Evolutionary conservation across 2,113 vertebrate species (phyloP).

Genomic region (Micronisus gabar): DNA sequence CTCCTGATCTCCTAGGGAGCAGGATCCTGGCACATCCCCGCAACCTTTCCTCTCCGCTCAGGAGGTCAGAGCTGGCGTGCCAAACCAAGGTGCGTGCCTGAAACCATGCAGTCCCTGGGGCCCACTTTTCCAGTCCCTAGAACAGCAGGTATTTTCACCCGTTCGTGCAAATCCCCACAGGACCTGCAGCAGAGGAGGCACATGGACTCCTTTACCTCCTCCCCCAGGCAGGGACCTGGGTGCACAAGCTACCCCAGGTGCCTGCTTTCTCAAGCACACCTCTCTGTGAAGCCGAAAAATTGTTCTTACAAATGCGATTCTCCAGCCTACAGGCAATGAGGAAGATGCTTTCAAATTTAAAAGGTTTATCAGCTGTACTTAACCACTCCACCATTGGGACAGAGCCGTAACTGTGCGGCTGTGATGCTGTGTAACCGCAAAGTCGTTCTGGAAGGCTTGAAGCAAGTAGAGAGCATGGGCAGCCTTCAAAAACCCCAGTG

Average conservation of each 20-base stretch:
- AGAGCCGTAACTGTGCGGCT: background rate
- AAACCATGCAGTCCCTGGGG: background rate
- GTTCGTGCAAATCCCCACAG: background rate
- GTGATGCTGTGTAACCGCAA: background rate
- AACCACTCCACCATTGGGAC: background rate
- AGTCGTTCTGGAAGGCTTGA: background rate
- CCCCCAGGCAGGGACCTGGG: rapidly evolving
- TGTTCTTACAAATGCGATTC: background rate
- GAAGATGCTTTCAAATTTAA: background rate
- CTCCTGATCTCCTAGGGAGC: rapidly evolving
- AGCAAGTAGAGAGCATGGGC: background rate
- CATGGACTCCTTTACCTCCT: background rate
- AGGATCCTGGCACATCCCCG: background rate
- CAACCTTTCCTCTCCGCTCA: background rate
- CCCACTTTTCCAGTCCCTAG: background rate
- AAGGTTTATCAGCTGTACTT: background rate
- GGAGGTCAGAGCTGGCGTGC: background rate
- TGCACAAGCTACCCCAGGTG: background rate
- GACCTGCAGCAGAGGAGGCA: background rate
- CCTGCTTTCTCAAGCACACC: background rate
- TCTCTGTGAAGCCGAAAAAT: background rate
- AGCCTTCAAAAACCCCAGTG: background rate
- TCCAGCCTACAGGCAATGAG: background rate
- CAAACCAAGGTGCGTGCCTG: background rate
- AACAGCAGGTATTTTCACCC: background rate